Evolutionary conservation across 2,797 vertebrate genomes (phyloP).

Genomic region (Onychomys torridus): DNA sequence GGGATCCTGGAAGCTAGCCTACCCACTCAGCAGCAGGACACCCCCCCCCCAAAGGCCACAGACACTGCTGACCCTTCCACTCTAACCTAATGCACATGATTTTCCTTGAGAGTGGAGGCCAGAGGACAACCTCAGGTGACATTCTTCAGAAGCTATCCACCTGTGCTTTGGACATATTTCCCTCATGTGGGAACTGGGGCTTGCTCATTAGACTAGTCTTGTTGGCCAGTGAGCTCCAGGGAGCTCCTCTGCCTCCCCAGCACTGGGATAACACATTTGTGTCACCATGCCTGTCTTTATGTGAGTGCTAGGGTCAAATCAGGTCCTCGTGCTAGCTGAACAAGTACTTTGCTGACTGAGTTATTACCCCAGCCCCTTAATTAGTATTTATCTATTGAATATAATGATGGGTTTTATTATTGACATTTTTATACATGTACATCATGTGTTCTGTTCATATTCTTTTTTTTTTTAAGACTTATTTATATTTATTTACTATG

Average conservation of each 20-base stretch:
- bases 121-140: neutral
- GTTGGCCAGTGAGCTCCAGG: neutral
- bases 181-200: neutral
- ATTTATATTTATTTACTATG: too few relatives aligned
- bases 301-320: neutral
- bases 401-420: neutral
- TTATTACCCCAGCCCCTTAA: neutral
- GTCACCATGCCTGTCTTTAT: neutral
- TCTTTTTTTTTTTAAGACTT: too few relatives aligned
- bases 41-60: fast-evolving
- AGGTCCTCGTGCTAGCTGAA: neutral
- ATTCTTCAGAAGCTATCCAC: neutral
- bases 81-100: fast-evolving
- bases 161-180: neutral
- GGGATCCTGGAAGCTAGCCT: neutral
- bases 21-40: fast-evolving
- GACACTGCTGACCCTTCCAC: too few relatives aligned
- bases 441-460: neutral
- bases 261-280: neutral
- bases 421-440: neutral
- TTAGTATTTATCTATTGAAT: neutral
- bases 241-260: neutral
- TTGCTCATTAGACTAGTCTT: neutral
- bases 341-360: neutral
- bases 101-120: neutral